Conservation (phyloP, 2,797 vertebrate species). For the Hafferia zeledoni region DNA sequence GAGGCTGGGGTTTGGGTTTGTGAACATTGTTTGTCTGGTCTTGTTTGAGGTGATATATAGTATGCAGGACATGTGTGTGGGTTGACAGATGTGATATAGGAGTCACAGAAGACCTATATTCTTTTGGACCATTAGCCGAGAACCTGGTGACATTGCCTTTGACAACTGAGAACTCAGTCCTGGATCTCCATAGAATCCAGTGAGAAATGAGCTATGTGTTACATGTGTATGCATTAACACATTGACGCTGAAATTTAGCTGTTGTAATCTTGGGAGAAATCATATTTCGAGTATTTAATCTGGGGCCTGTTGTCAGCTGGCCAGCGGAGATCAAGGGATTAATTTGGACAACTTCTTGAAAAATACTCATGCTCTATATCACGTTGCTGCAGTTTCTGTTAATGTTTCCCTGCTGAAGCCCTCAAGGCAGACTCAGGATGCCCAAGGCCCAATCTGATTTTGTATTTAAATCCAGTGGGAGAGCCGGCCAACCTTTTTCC, state of each 20-base stretch:
- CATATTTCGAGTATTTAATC: background rate
- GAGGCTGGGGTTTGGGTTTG: background rate
- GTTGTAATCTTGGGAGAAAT: background rate
- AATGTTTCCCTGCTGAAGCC: background rate
- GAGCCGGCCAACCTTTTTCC: background rate
- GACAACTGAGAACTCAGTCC: background rate
- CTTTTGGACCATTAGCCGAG: background rate
- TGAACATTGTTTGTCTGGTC: background rate
- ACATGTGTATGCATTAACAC: background rate
- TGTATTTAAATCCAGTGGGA: background rate
- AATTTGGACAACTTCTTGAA: background rate
- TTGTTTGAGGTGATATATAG: background rate
- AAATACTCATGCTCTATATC: background rate
- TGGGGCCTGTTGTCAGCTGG: background rate
- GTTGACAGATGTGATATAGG: background rate
- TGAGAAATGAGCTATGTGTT: background rate
- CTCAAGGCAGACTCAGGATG: background rate
- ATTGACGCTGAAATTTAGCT: background rate
- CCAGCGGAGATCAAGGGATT: background rate
- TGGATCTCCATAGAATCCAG: background rate
- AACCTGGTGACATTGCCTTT: background rate
- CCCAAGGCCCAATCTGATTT: background rate
- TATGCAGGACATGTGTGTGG: background rate
- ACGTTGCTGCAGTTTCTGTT: background rate
- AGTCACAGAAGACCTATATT: background rate